Conservation (phyloP, 2,113 vertebrate species). For the Maccullochella peelii region DNA sequence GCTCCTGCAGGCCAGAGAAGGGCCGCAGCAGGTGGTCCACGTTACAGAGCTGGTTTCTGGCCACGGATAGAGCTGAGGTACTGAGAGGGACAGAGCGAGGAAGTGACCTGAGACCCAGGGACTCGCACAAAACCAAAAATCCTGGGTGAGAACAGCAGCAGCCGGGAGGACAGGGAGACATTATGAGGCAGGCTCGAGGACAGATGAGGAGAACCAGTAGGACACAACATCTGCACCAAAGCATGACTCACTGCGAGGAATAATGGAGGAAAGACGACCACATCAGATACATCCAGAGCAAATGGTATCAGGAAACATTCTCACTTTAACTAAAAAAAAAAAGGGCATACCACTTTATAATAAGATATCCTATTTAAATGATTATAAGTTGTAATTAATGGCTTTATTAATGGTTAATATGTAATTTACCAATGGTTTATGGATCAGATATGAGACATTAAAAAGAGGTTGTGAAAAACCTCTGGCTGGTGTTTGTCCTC, state of each 20-base stretch:
- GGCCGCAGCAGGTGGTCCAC: slow-evolving; percentile 80
- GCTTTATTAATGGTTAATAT: neutral
- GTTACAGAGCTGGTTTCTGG: slow-evolving; percentile 84
- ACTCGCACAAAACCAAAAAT: slow-evolving; percentile 82
- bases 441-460: neutral
- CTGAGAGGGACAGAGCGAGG: slow-evolving; percentile 80
- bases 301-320: neutral
- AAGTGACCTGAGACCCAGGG: slow-evolving; percentile 80
- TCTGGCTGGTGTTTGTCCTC: neutral
- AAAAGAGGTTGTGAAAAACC: neutral
- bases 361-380: no score
- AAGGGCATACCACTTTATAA: neutral
- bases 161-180: slow-evolving; percentile 78
- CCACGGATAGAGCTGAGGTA: slow-evolving; percentile 80
- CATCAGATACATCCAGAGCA: slow-evolving; percentile 10
- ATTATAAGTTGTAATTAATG: neutral
- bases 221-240: slow-evolving; percentile 69
- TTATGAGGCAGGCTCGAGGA: slow-evolving; percentile 50
- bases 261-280: slow-evolving; percentile 24
- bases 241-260: slow-evolving; percentile 81
- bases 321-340: neutral
- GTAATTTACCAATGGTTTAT: neutral
- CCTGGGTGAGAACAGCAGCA: slow-evolving; percentile 82
- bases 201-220: slow-evolving; percentile 75
- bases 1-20: slow-evolving; percentile 81